phyloP scores from a whole-genome alignment of 2,888 invertebrate species.

The Homarus gammarus region DNA sequence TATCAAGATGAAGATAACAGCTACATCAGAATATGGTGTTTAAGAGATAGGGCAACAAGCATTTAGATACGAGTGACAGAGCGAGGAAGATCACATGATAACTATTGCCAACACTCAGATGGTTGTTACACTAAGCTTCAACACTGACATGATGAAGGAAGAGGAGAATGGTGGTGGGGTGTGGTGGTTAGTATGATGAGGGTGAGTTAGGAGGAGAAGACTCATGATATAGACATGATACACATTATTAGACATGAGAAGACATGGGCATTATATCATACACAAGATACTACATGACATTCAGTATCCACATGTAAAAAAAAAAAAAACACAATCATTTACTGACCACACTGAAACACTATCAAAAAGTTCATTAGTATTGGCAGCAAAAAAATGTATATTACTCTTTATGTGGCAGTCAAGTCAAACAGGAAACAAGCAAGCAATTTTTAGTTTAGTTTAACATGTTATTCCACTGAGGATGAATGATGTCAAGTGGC shows the following conservation, averaged over 20 bases:
- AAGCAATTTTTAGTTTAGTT: constrained; percentile 5
- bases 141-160: background rate
- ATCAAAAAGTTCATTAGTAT: background rate
- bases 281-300: background rate
- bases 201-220: background rate
- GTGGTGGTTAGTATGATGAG: too few relatives aligned
- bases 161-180: background rate
- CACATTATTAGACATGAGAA: background rate
- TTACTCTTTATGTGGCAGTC: background rate
- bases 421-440: background rate
- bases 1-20: too few relatives aligned
- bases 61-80: background rate
- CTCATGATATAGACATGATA: too few relatives aligned
- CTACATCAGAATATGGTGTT: too few relatives aligned
- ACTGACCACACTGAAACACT: constrained; percentile 5
- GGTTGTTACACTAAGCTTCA: background rate
- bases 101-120: background rate
- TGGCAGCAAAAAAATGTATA: background rate
- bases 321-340: background rate
- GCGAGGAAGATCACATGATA: background rate
- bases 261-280: background rate
- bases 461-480: background rate
- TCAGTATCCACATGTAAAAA: too few relatives aligned
- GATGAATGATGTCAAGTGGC: background rate
- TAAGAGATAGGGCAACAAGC: too few relatives aligned